Percentiles rank a stretch among this genome's conserved stretches.
These are phyloP conservation scores for Thrips palmi DNA, from an alignment of 1,140 invertebrate genomes.

Conservation along the genomic window DNA sequence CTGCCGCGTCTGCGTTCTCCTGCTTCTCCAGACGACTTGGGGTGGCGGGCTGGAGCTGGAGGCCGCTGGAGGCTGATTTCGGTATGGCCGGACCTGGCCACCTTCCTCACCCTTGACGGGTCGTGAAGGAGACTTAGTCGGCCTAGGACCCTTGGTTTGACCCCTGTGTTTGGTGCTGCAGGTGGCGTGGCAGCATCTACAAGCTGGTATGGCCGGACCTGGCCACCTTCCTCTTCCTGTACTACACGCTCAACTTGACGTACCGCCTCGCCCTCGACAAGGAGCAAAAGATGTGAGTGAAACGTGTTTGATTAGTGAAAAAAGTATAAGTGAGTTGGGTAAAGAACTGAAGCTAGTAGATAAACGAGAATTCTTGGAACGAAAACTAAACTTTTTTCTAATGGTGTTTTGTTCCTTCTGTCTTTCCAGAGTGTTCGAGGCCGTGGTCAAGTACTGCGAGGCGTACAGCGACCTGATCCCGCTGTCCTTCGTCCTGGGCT, in stretches of 20 bases:
- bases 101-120: constrained; percentile 41
- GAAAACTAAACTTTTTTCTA: not conserved
- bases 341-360: constrained; percentile 33
- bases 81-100: constrained; percentile 44
- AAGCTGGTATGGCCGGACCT: constrained; percentile 53
- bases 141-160: not conserved
- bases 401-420: not conserved
- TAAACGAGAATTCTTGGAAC: not conserved
- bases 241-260: constrained; percentile 34
- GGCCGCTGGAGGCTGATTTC: too few species aligned
- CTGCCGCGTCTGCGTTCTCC: too few species aligned
- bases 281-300: constrained; percentile 33
- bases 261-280: constrained; percentile 34
- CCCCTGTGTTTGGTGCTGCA: constrained; percentile 22
- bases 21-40: too few species aligned
- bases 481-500: constrained; percentile 42
- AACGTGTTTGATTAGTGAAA: not conserved
- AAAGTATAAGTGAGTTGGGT: too few species aligned
- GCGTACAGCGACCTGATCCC: constrained; percentile 63
- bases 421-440: constrained; percentile 43
- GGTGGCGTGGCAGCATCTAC: constrained; percentile 55
- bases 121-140: too few species aligned
- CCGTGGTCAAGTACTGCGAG: constrained; percentile 57
- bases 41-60: too few species aligned
- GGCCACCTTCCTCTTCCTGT: constrained; percentile 36